Conservation (phyloP, 1,140 invertebrate genomes). For the Caenorhabditis tropicalis region DNA sequence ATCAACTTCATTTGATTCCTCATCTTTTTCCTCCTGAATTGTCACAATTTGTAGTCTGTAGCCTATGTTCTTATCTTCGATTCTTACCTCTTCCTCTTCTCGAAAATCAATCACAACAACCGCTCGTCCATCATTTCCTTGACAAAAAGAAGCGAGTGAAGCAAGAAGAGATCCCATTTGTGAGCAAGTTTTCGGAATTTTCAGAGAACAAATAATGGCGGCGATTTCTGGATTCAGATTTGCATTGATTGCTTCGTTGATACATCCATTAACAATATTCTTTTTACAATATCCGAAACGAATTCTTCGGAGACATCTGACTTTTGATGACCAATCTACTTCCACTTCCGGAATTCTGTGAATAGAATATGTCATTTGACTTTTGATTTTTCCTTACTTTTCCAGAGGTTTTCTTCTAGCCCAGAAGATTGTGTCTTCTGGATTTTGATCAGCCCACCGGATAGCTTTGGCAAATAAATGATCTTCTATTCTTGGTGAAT, state of each 20-base stretch:
- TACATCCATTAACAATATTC: neutral
- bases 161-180: neutral
- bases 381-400: no score
- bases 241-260: neutral
- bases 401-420: neutral
- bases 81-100: neutral
- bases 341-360: constrained; percentile 2
- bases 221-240: neutral
- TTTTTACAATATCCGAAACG: neutral
- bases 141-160: constrained; percentile 1
- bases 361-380: no score
- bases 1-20: neutral
- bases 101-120: constrained; percentile 13
- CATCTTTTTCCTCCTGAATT: neutral
- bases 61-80: neutral
- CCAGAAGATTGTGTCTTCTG: constrained; percentile 2
- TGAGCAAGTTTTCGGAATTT: neutral
- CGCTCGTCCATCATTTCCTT: constrained; percentile 4
- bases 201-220: neutral
- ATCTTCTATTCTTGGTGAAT: constrained; percentile 15
- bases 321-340: neutral
- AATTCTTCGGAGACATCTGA: neutral
- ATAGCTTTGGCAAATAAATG: constrained; percentile 22
- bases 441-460: constrained; percentile 19
- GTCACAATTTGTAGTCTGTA: neutral